Percentiles rank a stretch among this genome's conserved stretches.
phyloP scores from a whole-genome alignment of 2,888 invertebrate genomes.

The Deilephila elpenor region DNA sequence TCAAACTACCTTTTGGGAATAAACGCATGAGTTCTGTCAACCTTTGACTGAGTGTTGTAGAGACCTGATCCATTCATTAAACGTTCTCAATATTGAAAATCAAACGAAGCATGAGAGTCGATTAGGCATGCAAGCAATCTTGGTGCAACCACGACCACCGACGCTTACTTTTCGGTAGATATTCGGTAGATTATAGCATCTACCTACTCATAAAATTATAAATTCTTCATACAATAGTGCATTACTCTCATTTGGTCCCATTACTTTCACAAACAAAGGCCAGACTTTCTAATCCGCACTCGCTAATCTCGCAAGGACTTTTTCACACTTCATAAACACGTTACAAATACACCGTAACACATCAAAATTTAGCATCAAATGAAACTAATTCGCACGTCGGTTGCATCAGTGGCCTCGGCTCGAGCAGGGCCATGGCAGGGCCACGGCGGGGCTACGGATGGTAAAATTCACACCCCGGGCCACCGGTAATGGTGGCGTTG shows the following conservation, averaged over 20 bases:
- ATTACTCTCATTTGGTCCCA: neutral
- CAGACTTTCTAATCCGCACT: constrained; percentile 13
- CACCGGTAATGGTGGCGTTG: constrained; percentile 36
- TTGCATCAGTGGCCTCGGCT: constrained; percentile 30
- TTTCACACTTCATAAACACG: constrained; percentile 3
- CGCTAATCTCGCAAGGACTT: constrained; percentile 18
- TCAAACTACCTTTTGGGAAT: neutral
- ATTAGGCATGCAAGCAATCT: no score
- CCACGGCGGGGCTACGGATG: constrained; percentile 31
- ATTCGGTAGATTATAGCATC: no score
- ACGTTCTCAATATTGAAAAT: neutral
- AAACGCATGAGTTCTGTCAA: neutral
- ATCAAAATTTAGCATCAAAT: constrained; percentile 21
- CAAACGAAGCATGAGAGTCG: no score
- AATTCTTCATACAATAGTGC: neutral
- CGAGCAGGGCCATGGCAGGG: constrained; percentile 29
- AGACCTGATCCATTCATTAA: neutral
- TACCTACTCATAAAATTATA: neutral
- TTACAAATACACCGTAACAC: constrained; percentile 21
- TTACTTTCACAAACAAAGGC: neutral
- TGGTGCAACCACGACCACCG: no score
- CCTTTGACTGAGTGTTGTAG: neutral
- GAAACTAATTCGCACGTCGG: constrained; percentile 15
- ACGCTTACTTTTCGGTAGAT: no score
- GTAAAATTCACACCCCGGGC: constrained; percentile 38